These are phyloP conservation scores for Exephanes ischioxanthus DNA, from an alignment of 2,888 invertebrate species.

Conservation along the genomic window DNA sequence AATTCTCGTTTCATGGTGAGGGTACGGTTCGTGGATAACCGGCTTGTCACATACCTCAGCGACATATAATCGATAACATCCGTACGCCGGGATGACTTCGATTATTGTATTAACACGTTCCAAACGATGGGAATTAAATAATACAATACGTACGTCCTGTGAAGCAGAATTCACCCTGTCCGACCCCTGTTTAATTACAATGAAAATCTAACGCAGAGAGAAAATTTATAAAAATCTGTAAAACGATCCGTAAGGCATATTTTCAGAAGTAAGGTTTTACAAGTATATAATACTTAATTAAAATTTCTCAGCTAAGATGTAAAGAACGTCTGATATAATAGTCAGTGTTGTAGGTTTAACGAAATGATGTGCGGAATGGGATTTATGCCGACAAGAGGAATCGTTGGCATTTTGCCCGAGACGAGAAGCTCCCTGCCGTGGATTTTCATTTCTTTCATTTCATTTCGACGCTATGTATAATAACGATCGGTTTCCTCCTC, in stretches of 20 bases:
- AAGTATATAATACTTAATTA: no score
- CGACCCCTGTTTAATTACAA: neutral
- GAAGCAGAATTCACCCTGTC: neutral
- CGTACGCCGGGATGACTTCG: slow-evolving; percentile 78
- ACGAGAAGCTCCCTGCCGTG: slow-evolving; percentile 65
- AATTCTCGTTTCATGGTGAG: slow-evolving; percentile 24
- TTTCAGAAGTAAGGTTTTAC: neutral
- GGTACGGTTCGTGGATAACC: slow-evolving; percentile 41
- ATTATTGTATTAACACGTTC: slow-evolving; percentile 75
- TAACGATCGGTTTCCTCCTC: slow-evolving; percentile 45
- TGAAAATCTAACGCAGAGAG: neutral
- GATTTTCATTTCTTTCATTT: slow-evolving; percentile 63
- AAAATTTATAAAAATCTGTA: neutral
- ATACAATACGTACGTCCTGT: slow-evolving; percentile 26
- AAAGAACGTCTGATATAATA: slow-evolving; percentile 12
- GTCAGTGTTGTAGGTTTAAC: slow-evolving; percentile 40
- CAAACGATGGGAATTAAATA: slow-evolving; percentile 59
- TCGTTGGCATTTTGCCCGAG: slow-evolving; percentile 62
- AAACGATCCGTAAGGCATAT: neutral
- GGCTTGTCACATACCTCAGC: slow-evolving; percentile 68
- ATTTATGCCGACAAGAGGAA: slow-evolving; percentile 12
- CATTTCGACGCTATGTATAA: slow-evolving; percentile 52
- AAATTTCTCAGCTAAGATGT: neutral
- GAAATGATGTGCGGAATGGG: slow-evolving; percentile 36
- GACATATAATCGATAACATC: slow-evolving; percentile 80